phyloP scores from a whole-genome alignment of 2,888 invertebrate genomes.

The Linyphia triangularis region DNA sequence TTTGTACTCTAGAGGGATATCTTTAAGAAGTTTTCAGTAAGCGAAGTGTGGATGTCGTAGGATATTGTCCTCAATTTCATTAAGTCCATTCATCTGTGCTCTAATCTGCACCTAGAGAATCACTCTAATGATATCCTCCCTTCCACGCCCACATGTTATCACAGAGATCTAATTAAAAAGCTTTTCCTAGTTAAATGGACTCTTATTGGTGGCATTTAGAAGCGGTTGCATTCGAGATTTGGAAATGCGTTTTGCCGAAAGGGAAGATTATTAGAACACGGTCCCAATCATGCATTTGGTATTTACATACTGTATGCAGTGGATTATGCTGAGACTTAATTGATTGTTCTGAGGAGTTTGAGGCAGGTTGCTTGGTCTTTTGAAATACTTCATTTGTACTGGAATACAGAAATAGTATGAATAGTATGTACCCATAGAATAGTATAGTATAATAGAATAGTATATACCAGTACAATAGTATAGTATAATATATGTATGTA shows the following conservation, averaged over 20 bases:
- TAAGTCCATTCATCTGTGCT: slow-evolving; percentile 29
- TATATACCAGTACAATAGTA: too few species aligned
- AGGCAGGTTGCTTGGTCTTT: neutral
- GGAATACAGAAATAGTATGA: too few species aligned
- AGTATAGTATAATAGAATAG: too few species aligned
- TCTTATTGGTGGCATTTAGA: slow-evolving; percentile 7
- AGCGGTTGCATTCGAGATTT: slow-evolving; percentile 18
- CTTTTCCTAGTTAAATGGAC: slow-evolving; percentile 7
- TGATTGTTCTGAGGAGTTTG: too few species aligned
- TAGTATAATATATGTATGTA: too few species aligned
- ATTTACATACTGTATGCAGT: too few species aligned
- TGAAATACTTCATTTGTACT: too few species aligned
- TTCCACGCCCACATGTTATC: neutral
- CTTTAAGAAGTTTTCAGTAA: slow-evolving; percentile 22
- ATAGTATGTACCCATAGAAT: too few species aligned
- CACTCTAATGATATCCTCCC: slow-evolving; percentile 30
- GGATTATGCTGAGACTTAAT: neutral
- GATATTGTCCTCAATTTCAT: slow-evolving; percentile 41
- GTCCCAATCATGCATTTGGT: neutral
- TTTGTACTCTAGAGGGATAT: neutral
- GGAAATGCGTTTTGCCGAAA: slow-evolving; percentile 5
- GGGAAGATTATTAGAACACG: neutral
- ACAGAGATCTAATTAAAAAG: slow-evolving; percentile 47
- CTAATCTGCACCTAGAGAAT: slow-evolving; percentile 37
- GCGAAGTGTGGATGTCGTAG: slow-evolving; percentile 4